Evolutionary conservation across 2,113 vertebrate species (phyloP), one percentile per base, ranked within the genome.

Genomic region (Actenoides lindsayi): DNA sequence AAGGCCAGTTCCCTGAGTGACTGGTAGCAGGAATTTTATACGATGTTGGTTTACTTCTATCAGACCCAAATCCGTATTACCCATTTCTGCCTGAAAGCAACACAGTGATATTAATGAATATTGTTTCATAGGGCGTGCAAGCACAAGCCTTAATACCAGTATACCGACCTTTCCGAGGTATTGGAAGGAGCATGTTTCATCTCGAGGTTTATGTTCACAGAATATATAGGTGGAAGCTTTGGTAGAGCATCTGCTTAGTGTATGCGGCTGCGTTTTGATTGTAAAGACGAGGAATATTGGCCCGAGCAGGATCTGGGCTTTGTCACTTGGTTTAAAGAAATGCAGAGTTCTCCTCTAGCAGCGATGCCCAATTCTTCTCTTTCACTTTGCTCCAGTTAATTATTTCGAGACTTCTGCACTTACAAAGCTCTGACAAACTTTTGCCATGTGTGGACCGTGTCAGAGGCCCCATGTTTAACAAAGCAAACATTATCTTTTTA

Each of bases 51-150:
- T 85, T 85, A 19, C 7, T 76, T 65, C 24, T 6, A 15, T 39
- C 25, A 23, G 54, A 56, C 10, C 11, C 30, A 67, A 41, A n/a
- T 76, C 18, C 39, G 4, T 44, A 31, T 65, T 60, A 53, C 35
- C 13, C 2, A 9, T 81, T 91, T 70, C 51, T 83, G 13, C 46
- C 57, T 54, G 59, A 85, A 80, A 96, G 16, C 25, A 73, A 39
- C 28, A 4, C 9, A 39, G 7, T 44, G 9, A 3, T 8, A 21
- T n/a, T 57, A 60, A 65, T 13, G 60, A 69, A 62, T 48, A 51
- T 0, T 21, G 18, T 33, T 27, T 42, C 63, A 15, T 3, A 83
- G 60, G 30, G 10, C 0, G 0, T 16, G 12, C 30, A 46, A 87
- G 27, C 27, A 13, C 13, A 5, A 10, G 20, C 13, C 21, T 90